Evolutionary conservation across 2,797 vertebrate genomes (phyloP), one percentile per base, ranked within the genome.

Genomic region (Pygocentrus nattereri): DNA sequence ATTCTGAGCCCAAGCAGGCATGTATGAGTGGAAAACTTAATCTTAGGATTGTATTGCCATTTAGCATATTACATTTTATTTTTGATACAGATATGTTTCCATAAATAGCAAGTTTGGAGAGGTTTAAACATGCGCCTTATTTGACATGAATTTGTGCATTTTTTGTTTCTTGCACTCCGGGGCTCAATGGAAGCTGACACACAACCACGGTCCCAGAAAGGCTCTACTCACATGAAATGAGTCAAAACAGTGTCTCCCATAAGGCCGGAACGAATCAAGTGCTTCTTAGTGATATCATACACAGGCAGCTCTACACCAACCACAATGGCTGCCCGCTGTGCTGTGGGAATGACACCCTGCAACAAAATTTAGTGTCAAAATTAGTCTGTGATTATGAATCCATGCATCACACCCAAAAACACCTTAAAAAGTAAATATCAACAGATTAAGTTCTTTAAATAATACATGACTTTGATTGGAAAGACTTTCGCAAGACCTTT

Each of bases 271-370:
- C 91, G 88, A 72, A 99, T 97, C 79, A 99, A 92, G 87, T 99
- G 97, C 87, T 99, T 99, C 92, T 99, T 99, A 2, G 97, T 98
- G 89, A 99, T 98, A 93, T 99, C 97, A 4, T 99, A 99, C 74
- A 99, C 97, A 0, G 97, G 97, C 88, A 99, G 93, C 70, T 99
- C 97, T 27, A 99, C 97, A 5, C 97, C 97, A 0, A 98, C 97
- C 25, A 99, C 97, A 0, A 99, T 98, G 88, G 97, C 97, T 0
- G 97, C 97, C 82, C 97, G 91, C 88, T 99, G 98, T 19, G 98
- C 98, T 5, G 98, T 99, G 50, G 97, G 97, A 54, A 98, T 97
- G 52, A 99, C 98, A 0, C 98, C 98, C 98, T 99, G 90, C 18
- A 78, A 82, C 7, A 27, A 12, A 62, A n/a, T n/a, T n/a, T n/a